Base-by-base conservation (phyloP, 2,113 vertebrate species). In the Mystacornis crossleyi region DNA sequence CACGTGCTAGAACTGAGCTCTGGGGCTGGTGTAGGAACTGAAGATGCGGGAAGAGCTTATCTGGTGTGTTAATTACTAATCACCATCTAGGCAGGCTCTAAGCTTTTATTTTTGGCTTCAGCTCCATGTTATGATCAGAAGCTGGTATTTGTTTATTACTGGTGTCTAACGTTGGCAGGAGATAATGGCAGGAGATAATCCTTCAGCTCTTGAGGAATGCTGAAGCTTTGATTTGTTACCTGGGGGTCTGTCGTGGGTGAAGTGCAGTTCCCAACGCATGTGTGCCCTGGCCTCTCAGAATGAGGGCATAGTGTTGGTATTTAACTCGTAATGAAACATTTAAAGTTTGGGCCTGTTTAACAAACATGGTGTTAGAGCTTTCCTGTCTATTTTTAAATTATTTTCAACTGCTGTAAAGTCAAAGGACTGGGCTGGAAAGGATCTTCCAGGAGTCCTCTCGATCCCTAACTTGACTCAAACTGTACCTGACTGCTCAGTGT, bases 1-100 rank as follows among this genome's bases (percentile, higher is more conserved):
- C 6, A 1, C 2, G 28, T 28, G 36, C 15, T n/a, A 0, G 54
- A 65, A 5, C 13, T 2, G 2, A 19, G 45, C 45, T 26, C 58
- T 58, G 62, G 17, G 26, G 21, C 50, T 48, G 33, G 1, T 29
- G 18, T 11, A 5, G 14, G 29, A 55, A 5, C 42, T 42, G 34
- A 13, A 55, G 61, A 40, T 6, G 15, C 23, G 24, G 33, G 33
- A 79, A 67, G 45, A 54, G 33, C 11, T 48, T 50, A 15, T 4
- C 20, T 84, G 45, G 5, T 50, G 2, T 18, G 5, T 24, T 20
- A 38, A 10, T 25, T 62, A 43, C 12, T 23, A 2, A 20, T 91
- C 48, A 53, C 10, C n/a, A 57, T 9, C 43, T n/a, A 67, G 13
- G 31, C 23, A 28, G 25, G 10, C 8, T 26, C 74, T 70, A 45